A percentile compares a stretch with the other conserved stretches of the same genome.
Conservation (phyloP, 2,888 invertebrate species). For the Lithodes maja region DNA sequence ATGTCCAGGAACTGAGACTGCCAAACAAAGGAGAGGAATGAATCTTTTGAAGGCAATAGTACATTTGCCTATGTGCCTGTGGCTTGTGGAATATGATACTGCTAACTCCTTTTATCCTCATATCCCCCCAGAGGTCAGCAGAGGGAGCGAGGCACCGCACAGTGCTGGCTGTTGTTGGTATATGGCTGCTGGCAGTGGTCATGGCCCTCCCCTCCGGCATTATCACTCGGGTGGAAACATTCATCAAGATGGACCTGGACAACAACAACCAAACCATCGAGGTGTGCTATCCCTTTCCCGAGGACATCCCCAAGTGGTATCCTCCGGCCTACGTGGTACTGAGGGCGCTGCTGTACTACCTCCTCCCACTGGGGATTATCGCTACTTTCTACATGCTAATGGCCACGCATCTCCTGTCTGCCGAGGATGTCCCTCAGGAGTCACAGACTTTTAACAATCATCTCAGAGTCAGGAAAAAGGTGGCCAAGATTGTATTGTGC, state of each 20-base stretch:
- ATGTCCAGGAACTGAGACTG: too few species aligned
- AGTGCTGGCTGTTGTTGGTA: conserved; percentile 73
- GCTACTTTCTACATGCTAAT: conserved; percentile 91
- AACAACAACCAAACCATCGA: conserved; percentile 5
- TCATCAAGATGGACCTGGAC: conserved; percentile 12
- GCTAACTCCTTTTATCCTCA: too few species aligned
- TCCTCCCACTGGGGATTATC: conserved; percentile 87
- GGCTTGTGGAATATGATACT: too few species aligned
- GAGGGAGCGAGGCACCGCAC: too few species aligned
- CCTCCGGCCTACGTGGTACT: conserved; percentile 75
- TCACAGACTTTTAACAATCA: conserved; percentile 73
- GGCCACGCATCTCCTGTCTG: conserved; percentile 89
- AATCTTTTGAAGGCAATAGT: too few species aligned
- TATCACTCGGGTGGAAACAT: conserved; percentile 79
- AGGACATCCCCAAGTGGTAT: conserved; percentile 71
- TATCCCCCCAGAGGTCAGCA: too few species aligned
- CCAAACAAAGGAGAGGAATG: too few species aligned
- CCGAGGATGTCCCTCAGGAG: conserved; percentile 86
- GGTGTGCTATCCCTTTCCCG: conserved; percentile 85
- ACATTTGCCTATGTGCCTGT: too few species aligned
- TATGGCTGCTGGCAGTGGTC: conserved; percentile 86
- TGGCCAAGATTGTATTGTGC: conserved; percentile 89
- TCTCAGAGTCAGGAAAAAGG: conserved; percentile 74
- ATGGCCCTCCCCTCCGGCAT: conserved; percentile 87
- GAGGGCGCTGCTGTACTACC: conserved; percentile 89